Evolutionary conservation across 2,113 vertebrate species (phyloP).

Genomic region (Alosa alosa): DNA sequence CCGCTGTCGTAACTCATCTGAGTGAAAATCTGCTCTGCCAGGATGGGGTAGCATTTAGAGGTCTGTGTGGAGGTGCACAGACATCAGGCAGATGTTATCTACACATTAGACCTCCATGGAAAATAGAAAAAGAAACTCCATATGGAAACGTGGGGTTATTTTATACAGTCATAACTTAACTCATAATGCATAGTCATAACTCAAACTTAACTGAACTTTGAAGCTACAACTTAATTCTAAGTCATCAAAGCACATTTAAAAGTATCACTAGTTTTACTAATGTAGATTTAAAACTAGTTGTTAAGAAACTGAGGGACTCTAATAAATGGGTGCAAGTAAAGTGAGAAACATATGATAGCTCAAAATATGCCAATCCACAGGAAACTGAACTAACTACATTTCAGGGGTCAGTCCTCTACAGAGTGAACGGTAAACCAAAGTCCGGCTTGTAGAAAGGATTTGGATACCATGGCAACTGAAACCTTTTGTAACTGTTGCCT

Average conservation of each 20-base stretch:
- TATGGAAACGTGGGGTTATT: not conserved
- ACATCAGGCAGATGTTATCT: not conserved
- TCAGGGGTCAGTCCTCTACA: not conserved
- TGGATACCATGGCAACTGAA: not conserved
- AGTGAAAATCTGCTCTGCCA: not conserved
- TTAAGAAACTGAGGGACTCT: not conserved
- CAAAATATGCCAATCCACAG: not conserved
- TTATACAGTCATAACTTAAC: not conserved
- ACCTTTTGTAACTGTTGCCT: slow-evolving; percentile 1
- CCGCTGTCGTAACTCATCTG: not conserved
- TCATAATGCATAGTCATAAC: not conserved
- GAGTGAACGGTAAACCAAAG: not conserved
- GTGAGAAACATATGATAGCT: not conserved
- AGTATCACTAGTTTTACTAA: too few species aligned
- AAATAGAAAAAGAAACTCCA: not conserved
- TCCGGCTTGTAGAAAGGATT: not conserved
- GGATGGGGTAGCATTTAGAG: not conserved
- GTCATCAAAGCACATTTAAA: not conserved
- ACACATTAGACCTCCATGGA: not conserved
- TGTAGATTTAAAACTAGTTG: not conserved
- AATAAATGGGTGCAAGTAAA: not conserved
- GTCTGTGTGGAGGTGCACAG: not conserved
- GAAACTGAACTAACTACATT: too few species aligned
- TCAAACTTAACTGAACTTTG: not conserved
- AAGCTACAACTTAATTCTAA: not conserved